Evolutionary conservation across 2,113 vertebrate genomes (phyloP).

Genomic region (Bettongia penicillata): DNA sequence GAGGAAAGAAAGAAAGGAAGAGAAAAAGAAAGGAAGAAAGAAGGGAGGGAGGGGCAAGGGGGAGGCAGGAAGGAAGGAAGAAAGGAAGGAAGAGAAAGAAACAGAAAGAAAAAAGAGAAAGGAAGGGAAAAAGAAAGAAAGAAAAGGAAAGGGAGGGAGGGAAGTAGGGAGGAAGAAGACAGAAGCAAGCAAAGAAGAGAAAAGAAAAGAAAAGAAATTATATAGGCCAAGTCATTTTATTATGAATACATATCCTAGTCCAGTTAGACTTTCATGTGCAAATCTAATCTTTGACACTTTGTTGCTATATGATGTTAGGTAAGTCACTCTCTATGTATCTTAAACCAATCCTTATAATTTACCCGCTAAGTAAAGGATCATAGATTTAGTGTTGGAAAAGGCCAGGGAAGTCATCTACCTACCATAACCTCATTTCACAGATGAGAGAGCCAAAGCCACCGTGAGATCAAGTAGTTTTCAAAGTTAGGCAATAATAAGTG

Average conservation of each 20-base stretch:
- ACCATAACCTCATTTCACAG: not conserved
- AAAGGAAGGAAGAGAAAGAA: no score
- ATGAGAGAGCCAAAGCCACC: not conserved
- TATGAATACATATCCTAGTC: not conserved
- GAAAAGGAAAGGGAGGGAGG: no score
- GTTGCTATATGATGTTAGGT: not conserved
- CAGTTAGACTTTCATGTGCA: not conserved
- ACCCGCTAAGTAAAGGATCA: not conserved
- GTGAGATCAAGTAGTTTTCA: not conserved
- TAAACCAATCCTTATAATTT: not conserved
- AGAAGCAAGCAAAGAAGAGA: no score
- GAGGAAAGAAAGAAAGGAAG: no score
- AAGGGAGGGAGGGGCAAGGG: no score
- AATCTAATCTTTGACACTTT: not conserved
- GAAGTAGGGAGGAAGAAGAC: no score
- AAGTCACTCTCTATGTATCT: not conserved
- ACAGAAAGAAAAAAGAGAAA: no score
- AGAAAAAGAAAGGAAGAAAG: no score
- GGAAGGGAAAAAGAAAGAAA: no score
- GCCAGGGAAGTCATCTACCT: not conserved
- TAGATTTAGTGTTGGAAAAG: not conserved
- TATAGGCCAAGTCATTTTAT: not conserved
- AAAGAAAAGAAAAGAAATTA: not conserved
- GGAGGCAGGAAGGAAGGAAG: no score
- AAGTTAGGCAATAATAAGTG: not conserved